Percentiles rank a stretch among this genome's conserved stretches.
phyloP scores from a whole-genome alignment of 1,140 invertebrate species.

The Drosophila takahashii region DNA sequence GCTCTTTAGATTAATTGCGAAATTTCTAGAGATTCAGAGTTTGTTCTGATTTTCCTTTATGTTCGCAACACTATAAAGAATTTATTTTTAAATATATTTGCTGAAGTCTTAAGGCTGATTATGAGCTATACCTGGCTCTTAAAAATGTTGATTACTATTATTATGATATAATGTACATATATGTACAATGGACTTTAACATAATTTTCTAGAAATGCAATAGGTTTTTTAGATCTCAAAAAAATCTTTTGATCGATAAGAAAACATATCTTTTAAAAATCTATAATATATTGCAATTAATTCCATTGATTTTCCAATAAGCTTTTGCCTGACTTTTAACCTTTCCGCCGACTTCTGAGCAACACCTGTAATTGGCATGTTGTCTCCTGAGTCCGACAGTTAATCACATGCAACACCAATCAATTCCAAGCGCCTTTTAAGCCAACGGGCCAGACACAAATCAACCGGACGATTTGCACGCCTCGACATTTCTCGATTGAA shows the following conservation, averaged over 20 bases:
- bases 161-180: no score
- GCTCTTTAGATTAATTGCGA: background rate
- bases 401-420: conserved; percentile 78
- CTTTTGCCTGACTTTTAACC: background rate
- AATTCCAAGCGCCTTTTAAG: conserved; percentile 78
- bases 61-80: no score
- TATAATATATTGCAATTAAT: no score
- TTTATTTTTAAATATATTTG: no score
- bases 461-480: conserved; percentile 70
- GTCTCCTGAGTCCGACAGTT: conserved; percentile 10
- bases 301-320: no score
- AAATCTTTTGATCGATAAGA: no score
- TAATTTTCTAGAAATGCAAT: no score
- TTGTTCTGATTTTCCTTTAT: background rate
- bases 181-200: no score
- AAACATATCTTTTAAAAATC: background rate
- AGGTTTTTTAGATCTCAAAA: no score
- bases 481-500: conserved; percentile 80
- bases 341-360: background rate
- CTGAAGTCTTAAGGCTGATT: no score
- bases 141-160: no score
- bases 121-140: no score
- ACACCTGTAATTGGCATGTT: background rate
- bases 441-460: conserved; percentile 63
- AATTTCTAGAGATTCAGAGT: background rate